Evolutionary conservation across 1,140 invertebrate genomes (phyloP), one percentile per base, ranked within the genome.

Genomic region (Nixonia krombeini): DNA sequence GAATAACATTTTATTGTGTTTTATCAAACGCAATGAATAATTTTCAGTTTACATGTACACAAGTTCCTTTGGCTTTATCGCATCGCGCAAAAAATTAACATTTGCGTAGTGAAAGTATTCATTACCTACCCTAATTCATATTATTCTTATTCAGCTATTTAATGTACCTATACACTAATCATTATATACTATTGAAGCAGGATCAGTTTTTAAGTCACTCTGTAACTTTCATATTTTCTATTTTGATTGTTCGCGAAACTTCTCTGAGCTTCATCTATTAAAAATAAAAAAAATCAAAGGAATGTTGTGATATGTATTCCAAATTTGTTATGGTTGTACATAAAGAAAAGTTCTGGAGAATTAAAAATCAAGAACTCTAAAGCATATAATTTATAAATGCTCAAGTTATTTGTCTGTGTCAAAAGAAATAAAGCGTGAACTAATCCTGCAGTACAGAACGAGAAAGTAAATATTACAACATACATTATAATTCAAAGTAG

Each of bases 1-100:
- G 52, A 59, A 49, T 46, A 29, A 35, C 35, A 10, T 38, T 75
- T 73, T 73, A 74, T 71, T 74, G 37, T 70, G 40, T 70, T 71
- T 44, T 76, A 78, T 74, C 64, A 74, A 77, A 72, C 65, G 63
- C 65, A 74, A 40, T 33, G 47, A 53, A 53, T 37, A 47, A 47
- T 15, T 57, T 46, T 55, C 35, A 59, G 37, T 49, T 40, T 44
- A 38, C n/a, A n/a, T n/a, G n/a, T n/a, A 67, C 13, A 33, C 10
- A 23, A 55, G 58, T 53, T 35, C 63, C 70, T 76, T 79, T 77
- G 71, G 71, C 56, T 73, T 74, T 18, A 61, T 57, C 50, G 26
- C 37, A 3, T 59, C n/a, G n/a, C 51, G 46, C 65, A 25, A 26
- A 52, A 68, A 68, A 62, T 46, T 56, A 61, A 56, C 33, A 67